Percentiles rank a stretch among this genome's conserved stretches.
phyloP scores from a whole-genome alignment of 2,113 vertebrate genomes.

The Podilymbus podiceps region DNA sequence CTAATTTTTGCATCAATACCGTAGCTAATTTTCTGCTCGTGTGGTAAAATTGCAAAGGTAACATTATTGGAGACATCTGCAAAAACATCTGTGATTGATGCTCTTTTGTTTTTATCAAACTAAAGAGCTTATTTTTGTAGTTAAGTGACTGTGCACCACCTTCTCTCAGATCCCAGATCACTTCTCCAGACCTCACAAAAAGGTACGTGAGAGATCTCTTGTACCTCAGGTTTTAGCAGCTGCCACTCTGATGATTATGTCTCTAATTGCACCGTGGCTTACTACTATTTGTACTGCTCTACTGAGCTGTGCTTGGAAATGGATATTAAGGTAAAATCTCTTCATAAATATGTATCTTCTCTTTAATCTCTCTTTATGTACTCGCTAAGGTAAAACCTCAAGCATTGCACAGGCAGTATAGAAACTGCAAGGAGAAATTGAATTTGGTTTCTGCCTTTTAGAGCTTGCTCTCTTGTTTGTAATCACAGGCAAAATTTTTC shows the following conservation, averaged over 20 bases:
- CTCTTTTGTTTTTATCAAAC: neutral
- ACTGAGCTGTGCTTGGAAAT: neutral
- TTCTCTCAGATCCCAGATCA: neutral
- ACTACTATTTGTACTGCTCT: neutral
- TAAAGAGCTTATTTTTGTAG: neutral
- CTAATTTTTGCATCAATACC: neutral
- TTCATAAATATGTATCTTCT: neutral
- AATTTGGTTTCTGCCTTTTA: constrained; percentile 22
- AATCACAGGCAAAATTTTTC: neutral
- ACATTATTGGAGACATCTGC: neutral
- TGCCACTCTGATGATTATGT: neutral
- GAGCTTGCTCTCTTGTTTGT: neutral
- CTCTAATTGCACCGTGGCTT: neutral
- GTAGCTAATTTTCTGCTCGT: neutral
- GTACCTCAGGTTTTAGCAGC: neutral
- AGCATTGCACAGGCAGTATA: neutral
- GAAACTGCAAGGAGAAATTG: neutral
- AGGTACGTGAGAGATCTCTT: neutral
- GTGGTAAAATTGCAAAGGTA: neutral
- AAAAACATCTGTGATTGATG: neutral
- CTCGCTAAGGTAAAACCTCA: neutral
- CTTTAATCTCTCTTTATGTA: neutral
- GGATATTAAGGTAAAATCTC: neutral
- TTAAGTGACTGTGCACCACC: neutral
- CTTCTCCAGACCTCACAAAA: neutral